Conservation (phyloP, 2,797 vertebrate genomes). For the Pristis pectinata region DNA sequence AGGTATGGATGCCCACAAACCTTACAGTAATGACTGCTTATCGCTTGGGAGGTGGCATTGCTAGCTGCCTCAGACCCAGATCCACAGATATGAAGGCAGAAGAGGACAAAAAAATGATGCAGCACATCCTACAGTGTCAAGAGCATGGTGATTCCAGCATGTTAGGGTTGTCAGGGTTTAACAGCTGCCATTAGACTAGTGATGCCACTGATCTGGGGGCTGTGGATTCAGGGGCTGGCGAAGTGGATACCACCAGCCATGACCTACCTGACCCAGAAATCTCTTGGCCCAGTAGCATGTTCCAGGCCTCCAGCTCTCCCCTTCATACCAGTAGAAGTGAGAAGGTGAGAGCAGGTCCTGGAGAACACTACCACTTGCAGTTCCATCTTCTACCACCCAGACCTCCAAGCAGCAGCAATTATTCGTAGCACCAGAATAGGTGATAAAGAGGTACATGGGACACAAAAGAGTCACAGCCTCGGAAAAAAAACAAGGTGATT, state of each 20-base stretch:
- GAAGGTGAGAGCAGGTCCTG: neutral
- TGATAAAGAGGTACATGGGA: neutral
- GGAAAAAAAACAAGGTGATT: neutral
- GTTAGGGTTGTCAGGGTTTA: neutral
- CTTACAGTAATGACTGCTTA: neutral
- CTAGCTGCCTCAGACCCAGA: neutral
- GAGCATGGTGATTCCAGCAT: neutral
- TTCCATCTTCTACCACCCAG: neutral
- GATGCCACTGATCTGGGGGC: neutral
- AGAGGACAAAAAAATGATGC: neutral
- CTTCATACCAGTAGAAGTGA: neutral
- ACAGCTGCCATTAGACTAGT: neutral
- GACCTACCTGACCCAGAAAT: neutral
- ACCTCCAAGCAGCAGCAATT: neutral
- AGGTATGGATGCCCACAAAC: neutral
- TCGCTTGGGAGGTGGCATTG: neutral
- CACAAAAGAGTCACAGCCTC: neutral
- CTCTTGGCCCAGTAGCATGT: neutral
- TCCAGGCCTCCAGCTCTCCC: neutral
- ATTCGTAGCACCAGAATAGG: neutral
- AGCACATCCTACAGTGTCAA: neutral
- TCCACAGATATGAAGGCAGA: neutral
- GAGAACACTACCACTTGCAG: neutral
- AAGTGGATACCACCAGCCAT: neutral
- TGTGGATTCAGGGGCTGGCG: neutral